Percentiles rank a stretch among this genome's conserved stretches.
These are phyloP conservation scores for Anas platyrhynchos DNA, from an alignment of 2,113 vertebrate species.

Conservation along the genomic window DNA sequence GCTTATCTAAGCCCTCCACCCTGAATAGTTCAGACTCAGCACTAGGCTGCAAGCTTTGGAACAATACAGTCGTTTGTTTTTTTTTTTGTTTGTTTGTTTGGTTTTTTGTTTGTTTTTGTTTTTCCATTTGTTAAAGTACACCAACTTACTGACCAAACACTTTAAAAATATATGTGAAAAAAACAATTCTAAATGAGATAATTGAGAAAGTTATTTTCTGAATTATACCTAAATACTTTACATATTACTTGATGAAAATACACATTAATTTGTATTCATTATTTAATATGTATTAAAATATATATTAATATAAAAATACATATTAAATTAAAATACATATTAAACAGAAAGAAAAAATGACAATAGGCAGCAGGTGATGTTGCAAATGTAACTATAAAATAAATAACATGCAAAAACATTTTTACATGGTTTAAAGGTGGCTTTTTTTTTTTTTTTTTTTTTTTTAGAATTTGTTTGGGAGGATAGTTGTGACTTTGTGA, in stretches of 20 bases:
- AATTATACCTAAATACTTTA: background rate
- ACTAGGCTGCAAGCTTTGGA: background rate
- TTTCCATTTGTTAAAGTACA: background rate
- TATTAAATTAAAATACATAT: background rate
- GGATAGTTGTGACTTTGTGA: background rate
- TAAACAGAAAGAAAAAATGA: background rate
- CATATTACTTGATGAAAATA: background rate
- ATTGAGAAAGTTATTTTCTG: background rate
- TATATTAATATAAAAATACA: background rate
- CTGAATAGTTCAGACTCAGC: background rate
- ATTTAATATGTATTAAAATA: too few species aligned
- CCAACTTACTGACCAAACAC: background rate
- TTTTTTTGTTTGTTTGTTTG: background rate
- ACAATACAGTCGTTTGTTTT: background rate
- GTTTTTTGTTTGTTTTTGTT: background rate
- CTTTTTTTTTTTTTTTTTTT: background rate
- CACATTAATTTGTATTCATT: background rate
- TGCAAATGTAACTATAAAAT: background rate
- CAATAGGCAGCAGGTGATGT: background rate
- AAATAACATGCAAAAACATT: background rate
- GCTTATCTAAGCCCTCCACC: background rate
- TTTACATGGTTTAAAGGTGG: background rate
- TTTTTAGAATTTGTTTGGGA: background rate
- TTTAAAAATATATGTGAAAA: background rate
- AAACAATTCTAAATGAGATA: background rate